Percentiles rank a stretch among this genome's conserved stretches.
Evolutionary conservation across 2,797 vertebrate species (phyloP).

Genomic region (Tragelaphus oryx): DNA sequence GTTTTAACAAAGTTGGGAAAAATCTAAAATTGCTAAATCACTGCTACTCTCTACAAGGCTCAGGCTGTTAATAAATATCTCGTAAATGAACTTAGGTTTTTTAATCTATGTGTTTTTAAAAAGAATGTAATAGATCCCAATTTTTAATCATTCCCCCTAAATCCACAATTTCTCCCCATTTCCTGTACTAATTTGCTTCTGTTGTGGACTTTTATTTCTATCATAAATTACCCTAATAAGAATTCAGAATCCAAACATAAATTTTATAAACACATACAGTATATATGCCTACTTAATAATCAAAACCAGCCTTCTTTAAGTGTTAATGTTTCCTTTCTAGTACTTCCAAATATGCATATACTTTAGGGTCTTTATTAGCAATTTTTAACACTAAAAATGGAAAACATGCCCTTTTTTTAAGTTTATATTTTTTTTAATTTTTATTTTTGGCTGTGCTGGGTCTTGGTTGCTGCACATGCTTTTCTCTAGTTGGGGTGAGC

Average conservation of each 20-base stretch:
- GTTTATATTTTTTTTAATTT: background rate
- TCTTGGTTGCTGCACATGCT: background rate
- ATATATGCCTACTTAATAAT: slow-evolving; percentile 59
- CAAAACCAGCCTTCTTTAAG: slow-evolving; percentile 73
- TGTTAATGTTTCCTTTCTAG: slow-evolving; percentile 58
- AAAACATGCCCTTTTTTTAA: background rate
- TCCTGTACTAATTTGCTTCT: slow-evolving; percentile 67
- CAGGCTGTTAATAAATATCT: slow-evolving; percentile 75
- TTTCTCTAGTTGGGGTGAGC: background rate
- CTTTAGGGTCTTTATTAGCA: slow-evolving; percentile 26
- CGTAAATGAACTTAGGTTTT: slow-evolving; percentile 71
- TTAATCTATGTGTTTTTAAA: slow-evolving; percentile 62
- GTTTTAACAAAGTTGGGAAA: slow-evolving; percentile 70
- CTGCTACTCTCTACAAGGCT: slow-evolving; percentile 73
- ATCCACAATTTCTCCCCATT: slow-evolving; percentile 69
- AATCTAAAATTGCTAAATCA: slow-evolving; percentile 65
- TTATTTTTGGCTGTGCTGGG: background rate
- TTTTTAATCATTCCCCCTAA: slow-evolving; percentile 64
- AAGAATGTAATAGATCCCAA: slow-evolving; percentile 58
- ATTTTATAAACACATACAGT: slow-evolving; percentile 74
- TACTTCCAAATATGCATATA: slow-evolving; percentile 22
- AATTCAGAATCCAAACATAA: slow-evolving; percentile 73
- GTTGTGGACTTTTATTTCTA: slow-evolving; percentile 76
- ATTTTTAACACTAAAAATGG: background rate
- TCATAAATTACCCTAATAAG: slow-evolving; percentile 76